A percentile compares a stretch with the other conserved stretches of the same genome.
Evolutionary conservation across 2,113 vertebrate genomes (phyloP).

Genomic region (Nanorana parkeri): DNA sequence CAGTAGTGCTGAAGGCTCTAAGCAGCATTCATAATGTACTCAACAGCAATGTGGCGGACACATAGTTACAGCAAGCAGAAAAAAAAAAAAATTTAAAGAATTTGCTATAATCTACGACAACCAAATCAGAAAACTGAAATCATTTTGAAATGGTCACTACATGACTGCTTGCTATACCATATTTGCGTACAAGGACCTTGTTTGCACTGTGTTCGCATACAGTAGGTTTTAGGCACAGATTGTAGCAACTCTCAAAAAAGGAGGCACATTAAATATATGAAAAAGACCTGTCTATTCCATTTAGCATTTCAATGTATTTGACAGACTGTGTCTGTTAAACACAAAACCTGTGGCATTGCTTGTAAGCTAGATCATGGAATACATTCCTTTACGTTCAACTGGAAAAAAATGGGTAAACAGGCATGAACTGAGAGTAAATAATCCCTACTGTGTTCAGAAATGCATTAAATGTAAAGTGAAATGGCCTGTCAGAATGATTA

Average conservation of each 20-base stretch:
- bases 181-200: no score
- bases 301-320: background rate
- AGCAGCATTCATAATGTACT: no score
- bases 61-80: no score
- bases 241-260: background rate
- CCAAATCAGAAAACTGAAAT: no score
- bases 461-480: slow-evolving; percentile 34
- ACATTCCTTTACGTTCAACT: slow-evolving; percentile 44
- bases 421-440: slow-evolving; percentile 34
- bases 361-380: slow-evolving; percentile 25
- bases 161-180: no score
- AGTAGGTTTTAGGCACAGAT: background rate
- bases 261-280: background rate
- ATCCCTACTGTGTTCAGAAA: slow-evolving; percentile 48
- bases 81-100: no score
- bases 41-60: no score
- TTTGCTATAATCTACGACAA: no score
- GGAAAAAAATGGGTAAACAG: slow-evolving; percentile 51
- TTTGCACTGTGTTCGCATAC: no score
- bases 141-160: no score
- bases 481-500: slow-evolving; percentile 40
- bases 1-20: no score
- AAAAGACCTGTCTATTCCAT: background rate
- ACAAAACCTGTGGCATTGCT: background rate
- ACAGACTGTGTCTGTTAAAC: background rate